Conservation (phyloP, 2,113 vertebrate species). For the Seriola dumerili region DNA sequence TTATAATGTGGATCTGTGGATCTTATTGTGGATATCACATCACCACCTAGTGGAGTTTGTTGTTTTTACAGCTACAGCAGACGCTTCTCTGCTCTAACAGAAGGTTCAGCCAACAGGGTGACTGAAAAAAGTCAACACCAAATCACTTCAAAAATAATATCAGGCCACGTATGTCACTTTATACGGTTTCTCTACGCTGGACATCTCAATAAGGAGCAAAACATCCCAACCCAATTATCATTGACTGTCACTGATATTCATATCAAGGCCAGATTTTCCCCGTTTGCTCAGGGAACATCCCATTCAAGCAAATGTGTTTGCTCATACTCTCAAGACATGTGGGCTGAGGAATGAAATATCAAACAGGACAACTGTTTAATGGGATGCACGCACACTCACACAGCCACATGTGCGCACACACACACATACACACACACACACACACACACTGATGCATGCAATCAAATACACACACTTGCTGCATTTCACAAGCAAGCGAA, state of each 20-base stretch:
- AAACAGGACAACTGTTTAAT: slow-evolving; percentile 77
- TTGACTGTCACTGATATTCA: slow-evolving; percentile 64
- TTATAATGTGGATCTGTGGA: slow-evolving; percentile 48
- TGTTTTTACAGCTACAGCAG: slow-evolving; percentile 24
- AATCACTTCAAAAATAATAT: neutral
- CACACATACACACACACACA: slow-evolving; percentile 25
- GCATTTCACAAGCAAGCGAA: slow-evolving; percentile 24
- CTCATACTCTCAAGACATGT: slow-evolving; percentile 75
- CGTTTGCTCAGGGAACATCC: slow-evolving; percentile 75
- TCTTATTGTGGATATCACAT: slow-evolving; percentile 52
- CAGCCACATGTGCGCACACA: neutral
- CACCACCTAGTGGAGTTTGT: slow-evolving; percentile 70
- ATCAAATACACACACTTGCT: slow-evolving; percentile 33
- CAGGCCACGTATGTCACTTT: slow-evolving; percentile 2
- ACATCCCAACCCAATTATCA: slow-evolving; percentile 57
- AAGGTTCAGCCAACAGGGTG: neutral
- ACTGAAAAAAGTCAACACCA: neutral
- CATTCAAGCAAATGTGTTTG: slow-evolving; percentile 80
- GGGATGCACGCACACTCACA: slow-evolving; percentile 44
- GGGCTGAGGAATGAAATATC: slow-evolving; percentile 79
- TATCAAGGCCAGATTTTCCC: slow-evolving; percentile 62
- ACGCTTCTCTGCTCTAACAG: neutral
- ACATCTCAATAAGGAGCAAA: slow-evolving; percentile 60
- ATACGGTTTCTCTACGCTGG: neutral
- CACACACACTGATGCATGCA: slow-evolving; percentile 30